A percentile compares a stretch with the other conserved stretches of the same genome.
Conservation (phyloP, 1,140 invertebrate species). For the Microplitis mediator region DNA sequence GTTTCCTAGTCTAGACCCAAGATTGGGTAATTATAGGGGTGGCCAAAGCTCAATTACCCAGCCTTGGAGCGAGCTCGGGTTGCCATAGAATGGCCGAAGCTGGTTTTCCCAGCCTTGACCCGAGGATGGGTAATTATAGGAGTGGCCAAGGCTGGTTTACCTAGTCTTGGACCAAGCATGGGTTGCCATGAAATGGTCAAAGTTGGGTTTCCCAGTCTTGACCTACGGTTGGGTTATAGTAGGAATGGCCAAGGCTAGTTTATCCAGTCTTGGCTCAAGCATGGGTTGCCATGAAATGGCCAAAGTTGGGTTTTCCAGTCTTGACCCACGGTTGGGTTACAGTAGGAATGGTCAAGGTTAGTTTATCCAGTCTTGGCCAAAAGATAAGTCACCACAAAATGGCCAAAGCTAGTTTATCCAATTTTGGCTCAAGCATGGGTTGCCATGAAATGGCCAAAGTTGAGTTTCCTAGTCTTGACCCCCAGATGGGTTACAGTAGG, state of each 20-base stretch:
- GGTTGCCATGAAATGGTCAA: neutral
- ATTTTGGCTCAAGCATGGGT: neutral
- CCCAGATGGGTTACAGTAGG: neutral
- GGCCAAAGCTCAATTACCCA: neutral
- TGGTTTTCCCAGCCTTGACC: neutral
- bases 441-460: too few species aligned
- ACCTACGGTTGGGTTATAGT: neutral
- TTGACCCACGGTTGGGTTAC: neutral
- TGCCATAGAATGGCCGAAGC: neutral
- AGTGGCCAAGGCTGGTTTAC: neutral
- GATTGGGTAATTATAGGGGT: neutral
- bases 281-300: neutral
- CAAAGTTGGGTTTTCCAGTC: neutral
- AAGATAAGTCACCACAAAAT: neutral
- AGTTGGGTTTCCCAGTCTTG: neutral
- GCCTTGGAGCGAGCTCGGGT: neutral
- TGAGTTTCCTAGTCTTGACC: neutral
- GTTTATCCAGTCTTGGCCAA: neutral
- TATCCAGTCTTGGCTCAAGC: neutral
- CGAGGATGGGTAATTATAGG: neutral
- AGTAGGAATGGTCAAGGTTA: neutral
- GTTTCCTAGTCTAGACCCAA: neutral
- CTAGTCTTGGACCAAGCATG: neutral
- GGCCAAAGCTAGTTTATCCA: neutral
- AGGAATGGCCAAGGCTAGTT: neutral